Conservation (phyloP, 2,888 invertebrate genomes). For the Andrena trimmerana region DNA sequence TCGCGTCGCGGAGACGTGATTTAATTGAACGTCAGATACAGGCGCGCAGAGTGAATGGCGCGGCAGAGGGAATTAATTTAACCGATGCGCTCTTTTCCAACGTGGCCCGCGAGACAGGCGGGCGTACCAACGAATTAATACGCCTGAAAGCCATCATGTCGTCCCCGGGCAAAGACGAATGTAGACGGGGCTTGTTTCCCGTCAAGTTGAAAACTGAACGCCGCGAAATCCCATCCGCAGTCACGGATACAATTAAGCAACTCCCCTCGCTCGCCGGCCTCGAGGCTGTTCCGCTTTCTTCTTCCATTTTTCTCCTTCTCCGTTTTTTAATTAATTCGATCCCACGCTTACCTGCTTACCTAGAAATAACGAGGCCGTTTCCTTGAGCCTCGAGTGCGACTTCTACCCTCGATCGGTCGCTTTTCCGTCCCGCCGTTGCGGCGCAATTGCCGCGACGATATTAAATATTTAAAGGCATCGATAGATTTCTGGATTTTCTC, state of each 20-base stretch:
- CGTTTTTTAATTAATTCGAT: constrained; percentile 57
- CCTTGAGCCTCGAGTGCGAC: constrained; percentile 26
- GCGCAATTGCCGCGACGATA: not conserved
- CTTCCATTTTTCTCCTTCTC: not conserved
- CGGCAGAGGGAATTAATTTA: constrained; percentile 40
- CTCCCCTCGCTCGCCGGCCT: constrained; percentile 21
- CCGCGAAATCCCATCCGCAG: constrained; percentile 46
- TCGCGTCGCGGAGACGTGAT: constrained; percentile 38
- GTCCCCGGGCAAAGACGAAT: not conserved
- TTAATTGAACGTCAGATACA: constrained; percentile 52
- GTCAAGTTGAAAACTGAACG: constrained; percentile 9
- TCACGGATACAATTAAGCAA: constrained; percentile 55
- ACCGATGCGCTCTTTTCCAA: constrained; percentile 37
- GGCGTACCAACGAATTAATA: constrained; percentile 17
- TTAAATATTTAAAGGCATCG: not conserved
- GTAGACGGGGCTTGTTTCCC: constrained; percentile 8
- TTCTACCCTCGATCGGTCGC: constrained; percentile 23
- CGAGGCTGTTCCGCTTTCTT: constrained; percentile 45
- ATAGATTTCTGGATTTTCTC: not conserved
- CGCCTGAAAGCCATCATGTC: not conserved
- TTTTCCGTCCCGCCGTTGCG: not conserved
- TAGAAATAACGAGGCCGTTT: constrained; percentile 58
- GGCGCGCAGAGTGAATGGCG: not conserved
- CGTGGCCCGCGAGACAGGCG: not conserved
- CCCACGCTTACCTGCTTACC: constrained; percentile 54